Percentiles rank a stretch among this genome's conserved stretches.
Conservation (phyloP, 2,113 vertebrate genomes). For the Seriola rivoliana region DNA sequence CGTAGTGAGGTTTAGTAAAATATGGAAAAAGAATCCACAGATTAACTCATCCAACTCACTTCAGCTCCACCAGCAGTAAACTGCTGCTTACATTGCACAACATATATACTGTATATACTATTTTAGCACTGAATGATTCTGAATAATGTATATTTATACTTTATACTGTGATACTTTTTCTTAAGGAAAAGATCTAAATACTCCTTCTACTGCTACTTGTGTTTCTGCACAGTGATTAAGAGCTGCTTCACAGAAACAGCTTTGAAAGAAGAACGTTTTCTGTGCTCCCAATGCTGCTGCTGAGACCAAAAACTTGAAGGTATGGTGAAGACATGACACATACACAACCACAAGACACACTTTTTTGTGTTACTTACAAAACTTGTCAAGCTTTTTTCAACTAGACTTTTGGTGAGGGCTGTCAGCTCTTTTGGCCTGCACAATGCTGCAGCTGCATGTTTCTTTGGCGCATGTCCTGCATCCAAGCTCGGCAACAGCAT, state of each 20-base stretch:
- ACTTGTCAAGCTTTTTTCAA: background rate
- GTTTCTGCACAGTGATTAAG: background rate
- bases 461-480: background rate
- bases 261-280: background rate
- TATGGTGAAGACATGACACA: background rate
- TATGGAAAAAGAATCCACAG: no score
- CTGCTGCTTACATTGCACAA: no score
- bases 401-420: background rate
- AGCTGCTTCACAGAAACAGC: background rate
- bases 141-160: no score
- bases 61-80: no score
- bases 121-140: no score
- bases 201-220: background rate
- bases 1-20: no score
- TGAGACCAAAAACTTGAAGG: background rate
- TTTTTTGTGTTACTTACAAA: slow-evolving; percentile 66
- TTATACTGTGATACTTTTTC: background rate
- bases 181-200: no score
- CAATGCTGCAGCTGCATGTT: background rate
- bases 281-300: background rate
- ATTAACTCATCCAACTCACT: no score
- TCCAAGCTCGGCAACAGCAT: slow-evolving; percentile 31
- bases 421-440: slow-evolving; percentile 37
- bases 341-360: background rate
- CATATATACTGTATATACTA: no score